Percentiles rank a stretch among this genome's conserved stretches.
Conservation (phyloP, 92 coral and sea anemone genomes). For the Porites cylindrica region DNA sequence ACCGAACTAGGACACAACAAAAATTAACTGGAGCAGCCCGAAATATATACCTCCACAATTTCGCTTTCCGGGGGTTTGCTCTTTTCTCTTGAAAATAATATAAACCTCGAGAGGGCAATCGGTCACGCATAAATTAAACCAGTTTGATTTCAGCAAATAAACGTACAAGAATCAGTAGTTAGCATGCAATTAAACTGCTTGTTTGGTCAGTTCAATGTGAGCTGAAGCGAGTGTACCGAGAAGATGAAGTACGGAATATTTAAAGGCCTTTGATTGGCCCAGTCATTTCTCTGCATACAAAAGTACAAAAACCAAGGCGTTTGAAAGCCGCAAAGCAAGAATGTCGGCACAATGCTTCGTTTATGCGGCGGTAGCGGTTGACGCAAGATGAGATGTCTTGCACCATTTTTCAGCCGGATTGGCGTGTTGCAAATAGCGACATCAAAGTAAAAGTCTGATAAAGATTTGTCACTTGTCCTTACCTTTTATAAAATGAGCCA, state of each 20-base stretch:
- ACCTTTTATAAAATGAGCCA: constrained; percentile 5
- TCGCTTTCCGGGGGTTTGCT: neutral
- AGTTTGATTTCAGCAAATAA: neutral
- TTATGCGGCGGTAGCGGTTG: too few species aligned
- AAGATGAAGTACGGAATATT: too few species aligned
- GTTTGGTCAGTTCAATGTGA: too few species aligned
- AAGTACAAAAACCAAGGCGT: too few species aligned
- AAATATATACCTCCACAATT: neutral
- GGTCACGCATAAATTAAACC: neutral
- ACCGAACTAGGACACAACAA: constrained; percentile 14
- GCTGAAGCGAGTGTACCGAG: too few species aligned
- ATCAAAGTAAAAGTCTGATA: neutral
- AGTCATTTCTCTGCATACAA: too few species aligned
- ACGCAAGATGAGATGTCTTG: too few species aligned
- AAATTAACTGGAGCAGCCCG: neutral
- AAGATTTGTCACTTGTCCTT: neutral
- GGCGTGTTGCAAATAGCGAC: neutral
- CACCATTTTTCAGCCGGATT: neutral
- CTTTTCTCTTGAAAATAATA: neutral
- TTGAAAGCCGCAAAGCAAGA: too few species aligned
- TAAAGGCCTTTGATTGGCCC: too few species aligned
- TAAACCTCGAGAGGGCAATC: neutral
- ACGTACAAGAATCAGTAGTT: neutral
- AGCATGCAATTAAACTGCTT: neutral
- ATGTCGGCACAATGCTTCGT: neutral